Percentiles rank a stretch among this genome's conserved stretches.
phyloP scores from a whole-genome alignment of 2,113 vertebrate genomes.

The Saiga tatarica region DNA sequence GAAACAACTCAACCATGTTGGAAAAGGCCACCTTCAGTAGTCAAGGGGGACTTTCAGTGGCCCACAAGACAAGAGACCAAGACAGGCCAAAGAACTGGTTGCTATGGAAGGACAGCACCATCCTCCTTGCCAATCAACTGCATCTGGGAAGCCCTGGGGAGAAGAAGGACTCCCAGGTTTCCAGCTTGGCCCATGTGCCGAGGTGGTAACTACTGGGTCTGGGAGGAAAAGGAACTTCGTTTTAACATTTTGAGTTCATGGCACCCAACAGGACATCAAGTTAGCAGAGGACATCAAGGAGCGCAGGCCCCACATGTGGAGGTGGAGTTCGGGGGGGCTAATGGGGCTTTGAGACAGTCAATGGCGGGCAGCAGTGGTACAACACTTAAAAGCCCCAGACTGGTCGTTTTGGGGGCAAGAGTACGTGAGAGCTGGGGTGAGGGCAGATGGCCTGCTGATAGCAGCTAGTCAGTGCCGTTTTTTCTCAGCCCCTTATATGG shows the following conservation, averaged over 20 bases:
- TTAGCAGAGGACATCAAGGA: not conserved
- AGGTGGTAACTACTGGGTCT: not conserved
- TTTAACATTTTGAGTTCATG: not conserved
- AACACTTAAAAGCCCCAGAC: not conserved
- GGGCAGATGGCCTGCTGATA: not conserved
- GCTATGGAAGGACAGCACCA: not conserved
- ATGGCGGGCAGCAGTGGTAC: not conserved
- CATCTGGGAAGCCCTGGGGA: not conserved
- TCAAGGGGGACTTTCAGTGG: not conserved
- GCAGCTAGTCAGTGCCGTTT: not conserved
- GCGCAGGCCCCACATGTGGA: not conserved
- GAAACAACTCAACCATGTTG: not conserved
- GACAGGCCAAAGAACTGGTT: not conserved
- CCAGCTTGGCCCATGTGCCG: not conserved
- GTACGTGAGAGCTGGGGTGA: not conserved
- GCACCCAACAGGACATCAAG: not conserved
- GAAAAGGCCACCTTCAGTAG: not conserved
- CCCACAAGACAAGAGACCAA: not conserved
- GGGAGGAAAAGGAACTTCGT: not conserved
- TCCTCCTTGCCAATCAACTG: not conserved
- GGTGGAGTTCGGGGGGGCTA: not conserved
- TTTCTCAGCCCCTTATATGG: not conserved
- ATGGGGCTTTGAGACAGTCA: not conserved
- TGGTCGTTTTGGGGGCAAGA: no score
- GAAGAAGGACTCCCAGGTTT: not conserved